Conservation (phyloP, 2,888 invertebrate species). For the Sphinx pinastri region DNA sequence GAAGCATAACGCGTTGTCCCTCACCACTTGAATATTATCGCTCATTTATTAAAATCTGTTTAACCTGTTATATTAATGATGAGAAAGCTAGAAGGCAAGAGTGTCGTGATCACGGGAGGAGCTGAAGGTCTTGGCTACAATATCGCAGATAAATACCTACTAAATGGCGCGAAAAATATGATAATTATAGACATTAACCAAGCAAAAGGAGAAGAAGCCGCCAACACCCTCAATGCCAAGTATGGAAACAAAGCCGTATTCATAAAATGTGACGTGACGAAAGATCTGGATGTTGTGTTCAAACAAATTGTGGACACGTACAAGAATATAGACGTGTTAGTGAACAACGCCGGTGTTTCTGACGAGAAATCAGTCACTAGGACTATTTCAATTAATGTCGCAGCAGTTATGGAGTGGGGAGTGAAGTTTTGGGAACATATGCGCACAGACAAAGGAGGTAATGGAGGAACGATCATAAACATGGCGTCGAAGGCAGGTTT, state of each 20-base stretch:
- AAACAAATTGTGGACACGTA: constrained; percentile 55
- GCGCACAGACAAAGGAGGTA: constrained; percentile 23
- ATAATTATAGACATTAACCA: constrained; percentile 59
- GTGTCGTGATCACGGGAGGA: constrained; percentile 73
- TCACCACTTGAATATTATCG: no score
- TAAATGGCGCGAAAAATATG: constrained; percentile 59
- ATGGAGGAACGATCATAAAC: constrained; percentile 18
- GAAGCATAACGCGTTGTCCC: no score
- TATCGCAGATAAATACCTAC: constrained; percentile 69
- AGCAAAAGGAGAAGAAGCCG: constrained; percentile 61
- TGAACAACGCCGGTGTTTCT: constrained; percentile 74
- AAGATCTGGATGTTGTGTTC: constrained; percentile 67
- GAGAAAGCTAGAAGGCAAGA: constrained; percentile 36
- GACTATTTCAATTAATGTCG: constrained; percentile 65
- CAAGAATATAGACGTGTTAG: constrained; percentile 66
- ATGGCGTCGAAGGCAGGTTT: constrained; percentile 8
- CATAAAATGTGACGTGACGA: constrained; percentile 78
- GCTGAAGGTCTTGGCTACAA: constrained; percentile 78
- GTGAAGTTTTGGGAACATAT: constrained; percentile 74
- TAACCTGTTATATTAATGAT: not conserved
- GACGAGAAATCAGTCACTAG: constrained; percentile 48
- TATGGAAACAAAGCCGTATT: constrained; percentile 74
- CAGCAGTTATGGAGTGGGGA: constrained; percentile 63
- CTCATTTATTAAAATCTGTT: no score
- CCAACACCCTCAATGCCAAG: constrained; percentile 64